Evolutionary conservation across 2,888 invertebrate species (phyloP), one percentile per base, ranked within the genome.

Genomic region (Pantelozetes paolii): DNA sequence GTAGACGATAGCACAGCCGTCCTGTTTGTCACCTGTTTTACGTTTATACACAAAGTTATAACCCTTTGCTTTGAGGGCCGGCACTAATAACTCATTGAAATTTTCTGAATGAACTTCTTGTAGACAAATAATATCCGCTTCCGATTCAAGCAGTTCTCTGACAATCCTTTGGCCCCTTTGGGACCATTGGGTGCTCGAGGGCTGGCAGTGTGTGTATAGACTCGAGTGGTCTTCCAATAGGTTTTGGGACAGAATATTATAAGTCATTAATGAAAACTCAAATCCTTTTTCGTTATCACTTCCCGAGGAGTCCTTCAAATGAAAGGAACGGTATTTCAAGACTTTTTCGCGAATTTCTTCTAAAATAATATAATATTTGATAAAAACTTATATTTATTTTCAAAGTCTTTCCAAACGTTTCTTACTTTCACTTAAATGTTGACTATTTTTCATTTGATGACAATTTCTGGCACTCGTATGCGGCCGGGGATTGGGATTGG

Each of bases 1-100:
- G 82, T 88, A 96, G 80, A 92, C 90, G 57, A 95, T 89, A 0
- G 95, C 93, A 82, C 96, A 92, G 0, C 98, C 98, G 83, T 99
- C 98, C 13, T 84, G 84, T 79, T 91, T 87, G 45, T 84, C 83
- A 0, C 90, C 90, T 0, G 94, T 94, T 80, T 92, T 87, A 82
- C 90, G 89, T 82, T 94, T 93, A 81, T 87, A 96, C 3, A 91
- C 81, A 69, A 90, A 89, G 40, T 83, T 82, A 80, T 91, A 93
- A 1, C 92, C 92, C 82, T 83, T 32, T 9, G 80, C 76, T 67
- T 78, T 78, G 40, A 87, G 80, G 72, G 80, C 77, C 30, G 83
- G 86, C 71, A 81, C 81, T 79, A 85, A 88, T 81, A 89, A 89
- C 70, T 85, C 84, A 13, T 83, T 78, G 72, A 90, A 83, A 81